Base-by-base conservation (phyloP, 2,888 invertebrate species). In the Drosophila prolongata region DNA sequence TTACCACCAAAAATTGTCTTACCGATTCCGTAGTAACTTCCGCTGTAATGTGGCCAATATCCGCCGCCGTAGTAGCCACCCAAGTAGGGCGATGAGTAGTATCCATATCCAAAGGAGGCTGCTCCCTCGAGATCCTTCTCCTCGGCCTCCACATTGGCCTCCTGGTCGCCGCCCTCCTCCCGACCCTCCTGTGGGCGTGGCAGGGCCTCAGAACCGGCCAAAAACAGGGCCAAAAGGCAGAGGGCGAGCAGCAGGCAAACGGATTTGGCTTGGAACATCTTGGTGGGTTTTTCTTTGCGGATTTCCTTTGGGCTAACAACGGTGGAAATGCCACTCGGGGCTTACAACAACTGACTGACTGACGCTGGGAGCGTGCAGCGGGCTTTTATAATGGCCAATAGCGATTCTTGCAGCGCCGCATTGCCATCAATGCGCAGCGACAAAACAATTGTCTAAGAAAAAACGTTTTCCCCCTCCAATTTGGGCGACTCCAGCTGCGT, bases 41-140 rank as follows among this genome's bases (percentile, higher is more conserved):
- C 78, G 34, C 87, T 85, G 58, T 86, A 86, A 49, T 90, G 83
- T 0, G 90, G 89, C 83, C 79, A 90, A 9, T 79, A 80, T 55
- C 86, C 87, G 16, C 78, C 87, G 3, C 90, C 89, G 43, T 83
- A 85, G 40, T 87, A 81, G 14, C 84, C 78, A 24, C 87, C 80
- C 16, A 84, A 35, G 38, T 91, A 90, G 1, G 92, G 92, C 3
- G 90, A 86, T 1, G 90, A 85, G 59, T 91, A 91, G 59, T 91
- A 91, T 42, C 92, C 91, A 52, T 91, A 90, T 40, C 91, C 91
- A 30, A 81, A 75, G 1, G 91, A 92, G 0, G 91, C 87, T 0
- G 92, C 85, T 10, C 89, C 89, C 37, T 92, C 79, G 19, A 92
- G 77, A 75, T 92, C 91, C 60, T 90, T 90, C 55, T 87, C 90